phyloP scores from a whole-genome alignment of 2,113 vertebrate species.

The Crotalus tigris region DNA sequence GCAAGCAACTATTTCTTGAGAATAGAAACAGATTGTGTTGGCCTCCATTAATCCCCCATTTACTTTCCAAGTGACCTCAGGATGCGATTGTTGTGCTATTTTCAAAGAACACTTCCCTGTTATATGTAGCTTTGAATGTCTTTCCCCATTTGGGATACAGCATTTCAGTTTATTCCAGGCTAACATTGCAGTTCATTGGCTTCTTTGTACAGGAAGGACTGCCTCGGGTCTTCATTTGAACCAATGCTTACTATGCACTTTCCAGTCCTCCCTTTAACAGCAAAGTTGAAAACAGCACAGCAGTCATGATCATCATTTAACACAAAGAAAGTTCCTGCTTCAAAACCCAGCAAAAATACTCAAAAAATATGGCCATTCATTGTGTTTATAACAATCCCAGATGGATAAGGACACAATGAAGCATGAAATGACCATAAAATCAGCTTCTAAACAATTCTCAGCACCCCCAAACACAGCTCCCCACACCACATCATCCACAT shows the following conservation, averaged over 20 bases:
- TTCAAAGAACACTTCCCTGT: background rate
- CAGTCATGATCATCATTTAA: background rate
- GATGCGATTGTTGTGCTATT: background rate
- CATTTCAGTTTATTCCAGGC: background rate
- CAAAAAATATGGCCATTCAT: background rate
- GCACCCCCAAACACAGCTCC: background rate
- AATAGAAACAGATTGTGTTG: background rate
- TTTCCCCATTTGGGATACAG: background rate
- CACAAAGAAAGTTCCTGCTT: background rate
- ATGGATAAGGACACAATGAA: background rate
- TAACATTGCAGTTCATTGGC: background rate
- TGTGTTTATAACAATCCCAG: background rate
- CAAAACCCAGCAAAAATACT: background rate
- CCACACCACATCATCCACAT: background rate
- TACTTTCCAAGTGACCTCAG: background rate
- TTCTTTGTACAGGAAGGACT: background rate
- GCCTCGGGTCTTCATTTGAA: background rate
- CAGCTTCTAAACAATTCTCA: background rate
- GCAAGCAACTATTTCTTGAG: background rate
- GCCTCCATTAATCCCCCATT: background rate
- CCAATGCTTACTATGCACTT: background rate
- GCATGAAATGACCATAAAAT: background rate
- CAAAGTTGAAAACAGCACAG: background rate
- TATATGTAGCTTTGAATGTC: background rate
- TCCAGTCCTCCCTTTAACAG: background rate